These are phyloP conservation scores for Neodon shergylaensis DNA, from an alignment of 2,113 vertebrate genomes.

Conservation along the genomic window DNA sequence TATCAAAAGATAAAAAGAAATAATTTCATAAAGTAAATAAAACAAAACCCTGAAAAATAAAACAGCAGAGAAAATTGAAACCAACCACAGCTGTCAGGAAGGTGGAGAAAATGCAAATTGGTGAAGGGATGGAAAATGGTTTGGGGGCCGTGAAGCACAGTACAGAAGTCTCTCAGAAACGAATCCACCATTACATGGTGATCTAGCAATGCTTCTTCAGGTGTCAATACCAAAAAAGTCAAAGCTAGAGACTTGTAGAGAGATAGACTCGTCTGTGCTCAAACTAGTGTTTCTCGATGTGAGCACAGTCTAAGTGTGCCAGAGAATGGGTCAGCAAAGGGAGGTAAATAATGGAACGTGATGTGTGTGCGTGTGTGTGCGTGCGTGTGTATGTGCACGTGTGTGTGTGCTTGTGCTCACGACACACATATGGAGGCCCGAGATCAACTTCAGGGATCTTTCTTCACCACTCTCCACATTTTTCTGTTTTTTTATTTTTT, in stretches of 20 bases:
- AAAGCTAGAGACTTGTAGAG: background rate
- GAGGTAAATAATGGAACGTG: background rate
- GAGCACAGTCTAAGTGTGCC: background rate
- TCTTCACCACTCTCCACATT: background rate
- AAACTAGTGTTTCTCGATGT: background rate
- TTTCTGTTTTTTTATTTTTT: background rate
- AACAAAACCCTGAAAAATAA: background rate
- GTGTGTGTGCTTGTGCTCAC: background rate
- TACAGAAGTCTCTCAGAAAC: background rate
- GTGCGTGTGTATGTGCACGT: fast-evolving
- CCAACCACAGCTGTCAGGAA: background rate
- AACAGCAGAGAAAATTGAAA: background rate
- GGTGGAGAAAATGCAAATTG: background rate
- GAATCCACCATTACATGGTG: background rate
- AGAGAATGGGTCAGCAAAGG: background rate
- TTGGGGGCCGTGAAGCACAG: background rate
- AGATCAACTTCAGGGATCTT: background rate
- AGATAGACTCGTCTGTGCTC: background rate
- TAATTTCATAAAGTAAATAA: background rate
- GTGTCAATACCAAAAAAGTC: background rate
- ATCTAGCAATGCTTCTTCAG: background rate
- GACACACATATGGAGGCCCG: background rate
- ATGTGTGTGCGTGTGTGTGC: no score
- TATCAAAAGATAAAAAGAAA: background rate
- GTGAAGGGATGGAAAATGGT: background rate